These are phyloP conservation scores for Oncorhynchus nerka DNA, from an alignment of 2,113 vertebrate species.

Conservation along the genomic window DNA sequence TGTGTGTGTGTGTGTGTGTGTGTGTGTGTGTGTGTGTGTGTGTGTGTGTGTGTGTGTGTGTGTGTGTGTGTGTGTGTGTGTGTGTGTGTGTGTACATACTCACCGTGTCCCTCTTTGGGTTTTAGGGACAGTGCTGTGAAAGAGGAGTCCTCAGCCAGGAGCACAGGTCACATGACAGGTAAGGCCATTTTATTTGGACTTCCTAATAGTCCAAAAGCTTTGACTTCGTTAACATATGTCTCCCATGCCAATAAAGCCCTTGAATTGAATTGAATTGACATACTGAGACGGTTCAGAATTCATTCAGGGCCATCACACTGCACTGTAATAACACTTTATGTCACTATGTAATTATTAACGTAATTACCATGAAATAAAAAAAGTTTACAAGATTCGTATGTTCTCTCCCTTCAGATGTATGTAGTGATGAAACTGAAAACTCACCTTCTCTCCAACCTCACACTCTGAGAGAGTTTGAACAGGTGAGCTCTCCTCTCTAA, in stretches of 20 bases:
- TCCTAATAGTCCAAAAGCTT: not conserved
- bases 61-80: not conserved
- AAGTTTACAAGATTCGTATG: no score
- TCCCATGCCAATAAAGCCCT: no score
- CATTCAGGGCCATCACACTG: no score
- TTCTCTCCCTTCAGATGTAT: slow-evolving; percentile 59
- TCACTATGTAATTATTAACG: no score
- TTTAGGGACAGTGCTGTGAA: no score
- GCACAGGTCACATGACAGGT: slow-evolving; percentile 71
- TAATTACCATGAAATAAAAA: no score
- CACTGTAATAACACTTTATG: no score
- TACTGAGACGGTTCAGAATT: no score
- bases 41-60: not conserved
- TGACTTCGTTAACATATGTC: no score
- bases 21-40: not conserved
- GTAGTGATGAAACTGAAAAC: slow-evolving; percentile 65
- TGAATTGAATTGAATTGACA: no score
- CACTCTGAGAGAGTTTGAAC: slow-evolving; percentile 74
- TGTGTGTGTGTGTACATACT: not conserved
- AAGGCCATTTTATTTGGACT: not conserved
- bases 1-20: not conserved
- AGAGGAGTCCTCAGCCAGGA: slow-evolving; percentile 56
- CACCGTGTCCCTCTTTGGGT: slow-evolving; percentile 6
- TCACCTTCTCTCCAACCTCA: slow-evolving; percentile 72
- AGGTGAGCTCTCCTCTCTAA: slow-evolving; percentile 56